Conservation (phyloP, 2,888 invertebrate genomes). For the Isoperla grammatica region DNA sequence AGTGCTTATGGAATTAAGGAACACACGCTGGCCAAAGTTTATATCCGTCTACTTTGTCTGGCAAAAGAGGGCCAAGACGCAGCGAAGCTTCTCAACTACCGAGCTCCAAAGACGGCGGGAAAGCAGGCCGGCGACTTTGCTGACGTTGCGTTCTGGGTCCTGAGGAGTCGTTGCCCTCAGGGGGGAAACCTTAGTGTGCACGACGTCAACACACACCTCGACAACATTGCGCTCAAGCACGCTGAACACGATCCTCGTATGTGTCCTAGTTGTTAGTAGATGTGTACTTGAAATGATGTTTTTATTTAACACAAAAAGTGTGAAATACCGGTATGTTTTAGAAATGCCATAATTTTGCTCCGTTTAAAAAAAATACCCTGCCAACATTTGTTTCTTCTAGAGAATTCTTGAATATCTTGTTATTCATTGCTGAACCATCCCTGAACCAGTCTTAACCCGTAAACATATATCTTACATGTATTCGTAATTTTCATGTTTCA, state of each 20-base stretch:
- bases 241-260: conserved; percentile 54
- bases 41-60: conserved; percentile 71
- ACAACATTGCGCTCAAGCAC: conserved; percentile 65
- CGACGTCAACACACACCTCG: conserved; percentile 68
- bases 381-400: no score
- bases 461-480: no score
- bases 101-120: conserved; percentile 48
- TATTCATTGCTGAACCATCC: no score
- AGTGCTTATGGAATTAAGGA: conserved; percentile 80
- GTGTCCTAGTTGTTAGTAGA: conserved; percentile 36
- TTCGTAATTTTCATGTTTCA: no score
- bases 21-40: conserved; percentile 61
- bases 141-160: conserved; percentile 60
- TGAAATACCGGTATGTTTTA: no score
- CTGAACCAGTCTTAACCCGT: no score
- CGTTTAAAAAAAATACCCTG: no score
- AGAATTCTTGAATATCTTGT: no score
- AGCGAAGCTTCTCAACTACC: conserved; percentile 48
- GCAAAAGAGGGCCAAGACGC: conserved; percentile 58
- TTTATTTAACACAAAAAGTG: neutral
- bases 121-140: conserved; percentile 68
- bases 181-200: conserved; percentile 53
- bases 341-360: no score
- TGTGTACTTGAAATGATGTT: no score
- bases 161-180: conserved; percentile 49